These are phyloP conservation scores for Anguilla japonica DNA, from an alignment of 2,113 vertebrate genomes.

Conservation along the genomic window DNA sequence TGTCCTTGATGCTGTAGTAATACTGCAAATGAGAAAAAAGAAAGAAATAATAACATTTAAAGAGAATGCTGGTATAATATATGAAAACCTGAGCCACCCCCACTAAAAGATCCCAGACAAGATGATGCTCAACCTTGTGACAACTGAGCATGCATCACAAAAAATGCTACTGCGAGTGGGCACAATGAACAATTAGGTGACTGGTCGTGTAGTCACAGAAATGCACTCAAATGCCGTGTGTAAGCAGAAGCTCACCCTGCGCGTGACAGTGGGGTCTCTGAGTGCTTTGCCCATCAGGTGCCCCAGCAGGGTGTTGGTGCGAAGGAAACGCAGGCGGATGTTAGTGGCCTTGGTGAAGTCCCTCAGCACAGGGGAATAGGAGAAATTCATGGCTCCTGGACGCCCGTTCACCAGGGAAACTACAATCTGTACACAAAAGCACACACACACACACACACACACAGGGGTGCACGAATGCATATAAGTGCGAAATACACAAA, in stretches of 20 bases:
- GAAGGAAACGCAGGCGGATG: slow-evolving; percentile 88
- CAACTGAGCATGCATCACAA: neutral
- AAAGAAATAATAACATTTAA: neutral
- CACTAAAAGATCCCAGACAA: neutral
- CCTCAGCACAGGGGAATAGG: slow-evolving; percentile 87
- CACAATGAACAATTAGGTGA: neutral
- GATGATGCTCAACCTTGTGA: neutral
- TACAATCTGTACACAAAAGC: slow-evolving; percentile 73
- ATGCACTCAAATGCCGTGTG: too few species aligned
- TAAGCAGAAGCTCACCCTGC: slow-evolving; percentile 75
- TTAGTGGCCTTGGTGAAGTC: slow-evolving; percentile 97
- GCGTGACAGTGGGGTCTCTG: slow-evolving; percentile 93
- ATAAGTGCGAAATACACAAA: neutral
- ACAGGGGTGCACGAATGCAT: neutral
- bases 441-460: neutral
- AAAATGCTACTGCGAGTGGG: neutral
- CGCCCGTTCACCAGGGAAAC: slow-evolving; percentile 95
- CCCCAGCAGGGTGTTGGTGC: slow-evolving; percentile 93
- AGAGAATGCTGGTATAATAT: neutral
- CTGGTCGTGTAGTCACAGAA: too few species aligned
- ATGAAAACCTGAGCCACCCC: neutral
- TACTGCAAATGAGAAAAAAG: slow-evolving; percentile 69
- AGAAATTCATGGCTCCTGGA: slow-evolving; percentile 94
- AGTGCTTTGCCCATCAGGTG: slow-evolving; percentile 97
- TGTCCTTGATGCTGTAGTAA: slow-evolving; percentile 98